Evolutionary conservation across 2,113 vertebrate species (phyloP).

Genomic region (human (Homo sapiens)): GRCh38 chrY:13789501-13790000

Average conservation of each 20-base stretch:
- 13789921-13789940: too few species aligned
- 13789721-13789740: rapidly evolving
- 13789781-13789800: rapidly evolving
- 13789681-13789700: neutral
- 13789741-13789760: too few species aligned
- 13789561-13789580: neutral
- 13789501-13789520: too few species aligned
- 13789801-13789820: rapidly evolving
- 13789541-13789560: neutral
- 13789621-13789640: neutral
- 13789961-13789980: neutral
- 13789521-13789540: neutral
- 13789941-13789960: rapidly evolving
- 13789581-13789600: neutral
- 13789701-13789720: neutral
- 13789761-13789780: neutral
- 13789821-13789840: neutral
- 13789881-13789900: too few species aligned
- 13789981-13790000: rapidly evolving
- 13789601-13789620: neutral
- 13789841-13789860: too few species aligned
- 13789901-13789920: neutral
- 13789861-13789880: neutral
- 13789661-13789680: neutral
- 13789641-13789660: neutral